phyloP scores from a whole-genome alignment of 2,888 invertebrate genomes.

The Drosophila macrothrix region DNA sequence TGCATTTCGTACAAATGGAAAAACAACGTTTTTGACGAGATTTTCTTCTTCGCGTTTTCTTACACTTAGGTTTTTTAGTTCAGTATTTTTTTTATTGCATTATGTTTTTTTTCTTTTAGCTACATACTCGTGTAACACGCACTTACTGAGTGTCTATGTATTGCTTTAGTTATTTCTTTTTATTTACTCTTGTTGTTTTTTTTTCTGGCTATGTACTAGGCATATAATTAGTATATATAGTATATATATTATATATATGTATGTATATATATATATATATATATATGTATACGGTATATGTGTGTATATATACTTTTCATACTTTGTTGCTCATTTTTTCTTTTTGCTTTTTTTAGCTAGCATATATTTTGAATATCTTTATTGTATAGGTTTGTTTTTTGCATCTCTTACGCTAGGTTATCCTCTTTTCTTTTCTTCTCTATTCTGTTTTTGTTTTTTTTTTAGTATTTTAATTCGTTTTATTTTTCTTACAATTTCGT shows the following conservation, averaged over 20 bases:
- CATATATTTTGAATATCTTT: constrained; percentile 79
- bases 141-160: constrained; percentile 77
- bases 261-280: constrained; percentile 34
- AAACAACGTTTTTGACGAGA: constrained; percentile 20
- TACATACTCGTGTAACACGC: constrained; percentile 76
- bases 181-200: constrained; percentile 29
- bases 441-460: constrained; percentile 4
- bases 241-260: constrained; percentile 43
- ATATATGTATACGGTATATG: constrained; percentile 51
- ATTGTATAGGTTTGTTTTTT: constrained; percentile 66
- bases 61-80: constrained; percentile 43
- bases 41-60: constrained; percentile 23
- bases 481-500: constrained; percentile 60
- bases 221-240: constrained; percentile 48
- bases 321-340: constrained; percentile 33
- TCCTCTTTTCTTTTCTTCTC: constrained; percentile 20
- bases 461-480: constrained; percentile 31
- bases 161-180: constrained; percentile 70
- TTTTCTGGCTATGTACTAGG: constrained; percentile 59
- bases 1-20: constrained; percentile 20
- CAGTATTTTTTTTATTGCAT: constrained; percentile 49
- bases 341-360: constrained; percentile 45
- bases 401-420: constrained; percentile 31
- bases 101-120: constrained; percentile 49
- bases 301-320: constrained; percentile 40